Percentiles rank a stretch among this genome's conserved stretches.
Conservation (phyloP, 2,888 invertebrate species). For the Bellardia bayeri region DNA sequence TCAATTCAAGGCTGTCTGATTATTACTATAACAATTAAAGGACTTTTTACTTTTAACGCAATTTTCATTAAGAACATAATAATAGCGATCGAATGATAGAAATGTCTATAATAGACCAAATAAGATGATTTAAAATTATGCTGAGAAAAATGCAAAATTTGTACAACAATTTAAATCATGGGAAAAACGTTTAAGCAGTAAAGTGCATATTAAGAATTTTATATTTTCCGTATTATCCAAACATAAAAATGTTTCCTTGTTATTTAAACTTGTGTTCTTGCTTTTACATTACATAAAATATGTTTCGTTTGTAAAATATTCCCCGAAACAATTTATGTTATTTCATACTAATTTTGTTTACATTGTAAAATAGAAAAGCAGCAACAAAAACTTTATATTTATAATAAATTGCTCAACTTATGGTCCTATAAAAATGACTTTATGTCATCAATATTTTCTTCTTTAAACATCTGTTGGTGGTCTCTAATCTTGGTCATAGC, state of each 20-base stretch:
- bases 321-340: not conserved
- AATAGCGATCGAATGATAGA: not conserved
- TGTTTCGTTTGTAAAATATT: not conserved
- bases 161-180: too few relatives aligned
- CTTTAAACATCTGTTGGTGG: conserved; percentile 62
- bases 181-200: too few relatives aligned
- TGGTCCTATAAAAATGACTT: conserved; percentile 53
- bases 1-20: conserved; percentile 24
- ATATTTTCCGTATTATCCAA: too few relatives aligned
- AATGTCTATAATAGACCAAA: too few relatives aligned
- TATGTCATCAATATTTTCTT: conserved; percentile 59
- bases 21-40: not conserved
- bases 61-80: not conserved
- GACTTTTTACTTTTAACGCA: not conserved
- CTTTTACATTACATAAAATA: not conserved
- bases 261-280: not conserved
- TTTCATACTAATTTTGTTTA: conserved; percentile 12
- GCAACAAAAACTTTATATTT: conserved; percentile 37
- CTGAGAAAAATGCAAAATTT: too few relatives aligned
- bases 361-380: conserved; percentile 9
- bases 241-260: too few relatives aligned
- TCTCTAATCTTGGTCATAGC: conserved; percentile 30
- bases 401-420: conserved; percentile 50
- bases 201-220: too few relatives aligned
- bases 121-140: too few relatives aligned